A percentile compares a stretch with the other conserved stretches of the same genome.
These are phyloP conservation scores for Phylloscopus collybita DNA, from an alignment of 2,797 vertebrate genomes.

Conservation along the genomic window DNA sequence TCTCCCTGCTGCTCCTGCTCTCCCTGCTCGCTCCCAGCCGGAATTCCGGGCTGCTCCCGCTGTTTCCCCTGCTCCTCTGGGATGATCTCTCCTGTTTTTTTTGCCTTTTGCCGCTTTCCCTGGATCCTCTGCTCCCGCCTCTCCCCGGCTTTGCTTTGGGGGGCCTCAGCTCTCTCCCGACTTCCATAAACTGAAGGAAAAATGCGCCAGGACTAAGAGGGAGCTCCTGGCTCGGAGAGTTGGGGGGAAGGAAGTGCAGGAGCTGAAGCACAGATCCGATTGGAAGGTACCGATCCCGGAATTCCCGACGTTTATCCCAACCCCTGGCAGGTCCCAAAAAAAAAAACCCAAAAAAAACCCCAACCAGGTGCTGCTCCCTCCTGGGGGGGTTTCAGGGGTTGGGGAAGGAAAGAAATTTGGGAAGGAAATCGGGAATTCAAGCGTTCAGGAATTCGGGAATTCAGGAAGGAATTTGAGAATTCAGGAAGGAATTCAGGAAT, in stretches of 20 bases:
- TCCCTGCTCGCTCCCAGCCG: too few relatives aligned
- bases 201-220: slow-evolving; percentile 90
- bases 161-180: slow-evolving; percentile 88
- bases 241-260: slow-evolving; percentile 85
- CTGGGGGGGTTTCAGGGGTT: background rate
- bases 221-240: slow-evolving; percentile 88
- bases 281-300: slow-evolving; percentile 81
- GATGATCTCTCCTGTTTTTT: background rate
- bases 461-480: too few relatives aligned
- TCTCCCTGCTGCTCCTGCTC: too few relatives aligned
- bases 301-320: background rate
- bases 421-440: too few relatives aligned
- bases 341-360: too few relatives aligned
- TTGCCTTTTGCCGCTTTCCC: slow-evolving; percentile 44
- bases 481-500: too few relatives aligned
- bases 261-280: slow-evolving; percentile 89
- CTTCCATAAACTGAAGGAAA: slow-evolving; percentile 87
- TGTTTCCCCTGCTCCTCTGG: too few relatives aligned
- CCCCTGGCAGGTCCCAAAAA: too few relatives aligned
- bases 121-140: slow-evolving; percentile 35
- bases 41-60: too few relatives aligned
- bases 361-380: background rate
- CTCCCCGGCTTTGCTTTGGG: slow-evolving; percentile 67
- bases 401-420: too few relatives aligned
- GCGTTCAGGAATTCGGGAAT: background rate